These are phyloP conservation scores for Apistogramma diplotaenia DNA, from an alignment of 2,113 vertebrate species.

Conservation along the genomic window DNA sequence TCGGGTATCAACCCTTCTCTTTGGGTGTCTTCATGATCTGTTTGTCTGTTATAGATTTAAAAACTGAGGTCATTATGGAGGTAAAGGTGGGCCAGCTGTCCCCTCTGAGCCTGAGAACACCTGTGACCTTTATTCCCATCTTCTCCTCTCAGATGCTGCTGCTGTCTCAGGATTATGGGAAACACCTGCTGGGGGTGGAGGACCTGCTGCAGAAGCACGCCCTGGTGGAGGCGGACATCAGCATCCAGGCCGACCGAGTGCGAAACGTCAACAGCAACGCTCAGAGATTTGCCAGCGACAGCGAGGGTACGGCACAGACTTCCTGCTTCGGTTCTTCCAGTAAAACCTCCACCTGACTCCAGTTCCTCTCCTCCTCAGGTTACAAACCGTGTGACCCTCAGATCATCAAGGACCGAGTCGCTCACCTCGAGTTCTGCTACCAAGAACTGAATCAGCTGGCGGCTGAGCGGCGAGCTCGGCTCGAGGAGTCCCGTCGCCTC, in stretches of 20 bases:
- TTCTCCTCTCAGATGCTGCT: conserved; percentile 85
- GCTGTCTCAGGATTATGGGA: conserved; percentile 97
- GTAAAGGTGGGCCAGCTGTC: no score
- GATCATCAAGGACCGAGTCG: conserved; percentile 91
- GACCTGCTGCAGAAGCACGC: conserved; percentile 97
- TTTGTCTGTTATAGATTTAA: no score
- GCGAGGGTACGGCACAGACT: conserved; percentile 79
- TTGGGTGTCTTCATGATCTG: no score
- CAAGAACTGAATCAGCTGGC: conserved; percentile 94
- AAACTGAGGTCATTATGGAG: no score
- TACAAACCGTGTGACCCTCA: conserved; percentile 98
- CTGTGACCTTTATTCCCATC: neutral
- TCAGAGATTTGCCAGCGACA: conserved; percentile 89
- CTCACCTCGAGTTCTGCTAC: conserved; percentile 99
- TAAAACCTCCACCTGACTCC: neutral
- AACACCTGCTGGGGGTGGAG: conserved; percentile 95
- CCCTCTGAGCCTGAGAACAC: neutral
- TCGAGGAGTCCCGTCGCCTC: conserved; percentile 95
- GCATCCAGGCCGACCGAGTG: conserved; percentile 92
- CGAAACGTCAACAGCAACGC: conserved; percentile 91
- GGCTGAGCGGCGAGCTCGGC: conserved; percentile 86
- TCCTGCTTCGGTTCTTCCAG: neutral
- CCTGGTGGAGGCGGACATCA: conserved; percentile 95
- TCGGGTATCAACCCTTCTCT: neutral
- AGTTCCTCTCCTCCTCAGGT: conserved; percentile 69